Base-by-base conservation (phyloP, 1,140 invertebrate genomes). In the Drosophila kurseongensis region DNA sequence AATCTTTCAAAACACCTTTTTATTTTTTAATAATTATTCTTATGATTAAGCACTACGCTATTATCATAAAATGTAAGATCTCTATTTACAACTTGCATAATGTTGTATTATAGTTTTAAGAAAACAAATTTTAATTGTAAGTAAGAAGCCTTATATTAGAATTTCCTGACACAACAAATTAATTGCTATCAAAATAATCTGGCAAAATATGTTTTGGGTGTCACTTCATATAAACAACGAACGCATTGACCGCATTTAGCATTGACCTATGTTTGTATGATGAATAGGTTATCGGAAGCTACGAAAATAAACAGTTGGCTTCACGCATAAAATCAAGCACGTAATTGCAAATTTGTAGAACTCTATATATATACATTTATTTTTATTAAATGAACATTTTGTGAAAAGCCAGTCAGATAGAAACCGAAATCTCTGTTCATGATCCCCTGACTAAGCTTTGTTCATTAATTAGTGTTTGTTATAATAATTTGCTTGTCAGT, bases 201-300 rank as follows among this genome's bases (percentile, higher is more conserved):
- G 5, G 9, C 10, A 50, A 23, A 38, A 52, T 41, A 60, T 74
- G 40, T 12, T 66, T 66, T 41, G 27, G 12, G 32, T 14, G n/a
- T 27, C 27, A n/a, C 27, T 41, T 27, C 23, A n/a, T 10, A 56
- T n/a, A 54, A 47, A 68, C 67, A 68, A 38, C 23, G 8, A 75
- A 57, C 51, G 23, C 82, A 65, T 38, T 82, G 82, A 79, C 82
- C 82, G 78, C 50, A 50, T 71, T 82, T 69, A 86, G 75, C 83
- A 88, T 79, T 86, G 82, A 86, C 78, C 82, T 72, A 63, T 67
- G 62, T 12, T 13, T 23, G 23, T 23, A 23, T 23, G 23, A 12
- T 9, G 1, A 0, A 76, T 35, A 86, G 82, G 82, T 88, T 86
- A 86, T 86, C 82, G 52, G 18, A 47, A 6, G 10, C n/a, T n/a